Conservation (phyloP, 1,140 invertebrate genomes). For the Atta texana region DNA sequence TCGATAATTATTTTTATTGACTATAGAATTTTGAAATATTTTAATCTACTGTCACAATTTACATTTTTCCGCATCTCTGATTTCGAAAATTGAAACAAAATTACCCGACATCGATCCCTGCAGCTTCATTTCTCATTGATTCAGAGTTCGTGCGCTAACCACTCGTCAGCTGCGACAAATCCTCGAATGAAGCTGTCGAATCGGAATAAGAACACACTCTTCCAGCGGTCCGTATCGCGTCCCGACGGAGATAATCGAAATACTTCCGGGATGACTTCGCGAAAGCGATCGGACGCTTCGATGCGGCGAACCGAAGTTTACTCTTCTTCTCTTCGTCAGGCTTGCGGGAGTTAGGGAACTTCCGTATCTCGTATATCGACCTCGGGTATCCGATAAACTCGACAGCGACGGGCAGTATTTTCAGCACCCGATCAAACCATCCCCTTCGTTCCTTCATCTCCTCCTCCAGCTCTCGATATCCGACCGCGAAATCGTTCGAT, state of each 20-base stretch:
- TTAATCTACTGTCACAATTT: not conserved
- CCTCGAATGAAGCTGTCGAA: conserved; percentile 30
- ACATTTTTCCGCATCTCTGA: not conserved
- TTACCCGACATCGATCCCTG: conserved; percentile 7
- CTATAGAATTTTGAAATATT: not conserved
- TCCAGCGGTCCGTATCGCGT: conserved; percentile 11
- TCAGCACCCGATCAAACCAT: conserved; percentile 50
- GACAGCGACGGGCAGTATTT: conserved; percentile 43
- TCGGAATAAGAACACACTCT: conserved; percentile 37
- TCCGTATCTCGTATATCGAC: conserved; percentile 35
- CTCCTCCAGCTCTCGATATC: not conserved
- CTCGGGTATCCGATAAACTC: conserved; percentile 18
- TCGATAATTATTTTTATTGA: conserved; percentile 27
- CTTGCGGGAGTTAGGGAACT: conserved; percentile 30
- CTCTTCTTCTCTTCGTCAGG: conserved; percentile 15
- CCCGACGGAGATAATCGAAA: conserved; percentile 56
- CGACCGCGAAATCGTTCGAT: conserved; percentile 26
- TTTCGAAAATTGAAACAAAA: conserved; percentile 35
- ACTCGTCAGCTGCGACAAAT: conserved; percentile 38
- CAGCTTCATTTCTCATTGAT: conserved; percentile 13
- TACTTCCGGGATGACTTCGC: conserved; percentile 57
- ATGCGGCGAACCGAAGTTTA: conserved; percentile 39
- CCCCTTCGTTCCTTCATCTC: not conserved
- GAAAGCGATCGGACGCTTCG: conserved; percentile 39
- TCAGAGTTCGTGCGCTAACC: not conserved